A percentile compares a stretch with the other conserved stretches of the same genome.
Conservation (phyloP, 2,113 vertebrate genomes). For the Echinops telfairi region DNA sequence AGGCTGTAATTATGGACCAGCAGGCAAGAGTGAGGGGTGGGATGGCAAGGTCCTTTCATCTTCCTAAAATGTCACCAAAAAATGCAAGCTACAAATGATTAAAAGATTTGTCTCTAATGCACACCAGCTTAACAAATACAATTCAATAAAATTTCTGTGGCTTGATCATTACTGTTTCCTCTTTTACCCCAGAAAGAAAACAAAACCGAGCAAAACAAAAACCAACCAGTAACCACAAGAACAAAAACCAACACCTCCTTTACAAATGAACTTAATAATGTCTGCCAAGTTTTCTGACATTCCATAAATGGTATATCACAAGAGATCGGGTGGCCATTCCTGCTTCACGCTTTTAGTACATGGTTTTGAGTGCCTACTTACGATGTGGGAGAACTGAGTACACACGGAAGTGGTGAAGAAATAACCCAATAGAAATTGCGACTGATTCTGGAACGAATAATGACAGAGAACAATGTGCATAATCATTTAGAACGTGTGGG, state of each 20-base stretch:
- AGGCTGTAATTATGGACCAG: slow-evolving; percentile 45
- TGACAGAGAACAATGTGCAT: neutral
- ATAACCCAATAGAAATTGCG: neutral
- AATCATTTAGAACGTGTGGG: neutral
- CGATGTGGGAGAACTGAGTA: neutral
- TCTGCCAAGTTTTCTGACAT: neutral
- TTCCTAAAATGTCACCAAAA: slow-evolving; percentile 55
- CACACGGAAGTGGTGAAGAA: neutral
- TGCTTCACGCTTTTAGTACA: neutral
- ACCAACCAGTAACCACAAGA: neutral
- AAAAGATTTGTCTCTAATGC: slow-evolving; percentile 45
- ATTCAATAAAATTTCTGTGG: slow-evolving; percentile 53
- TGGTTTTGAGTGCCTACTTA: neutral
- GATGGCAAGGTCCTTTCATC: neutral
- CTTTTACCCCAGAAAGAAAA: slow-evolving; percentile 54
- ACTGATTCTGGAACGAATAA: neutral
- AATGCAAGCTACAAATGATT: slow-evolving; percentile 47
- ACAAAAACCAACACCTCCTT: neutral
- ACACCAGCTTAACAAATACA: slow-evolving; percentile 46
- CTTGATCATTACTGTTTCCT: slow-evolving; percentile 44
- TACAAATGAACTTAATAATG: neutral
- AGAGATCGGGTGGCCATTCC: neutral
- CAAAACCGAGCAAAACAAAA: slow-evolving; percentile 55
- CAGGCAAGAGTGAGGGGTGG: neutral
- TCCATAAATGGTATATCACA: neutral